phyloP scores from a whole-genome alignment of 2,797 vertebrate species.

The Pelodytes ibericus region DNA sequence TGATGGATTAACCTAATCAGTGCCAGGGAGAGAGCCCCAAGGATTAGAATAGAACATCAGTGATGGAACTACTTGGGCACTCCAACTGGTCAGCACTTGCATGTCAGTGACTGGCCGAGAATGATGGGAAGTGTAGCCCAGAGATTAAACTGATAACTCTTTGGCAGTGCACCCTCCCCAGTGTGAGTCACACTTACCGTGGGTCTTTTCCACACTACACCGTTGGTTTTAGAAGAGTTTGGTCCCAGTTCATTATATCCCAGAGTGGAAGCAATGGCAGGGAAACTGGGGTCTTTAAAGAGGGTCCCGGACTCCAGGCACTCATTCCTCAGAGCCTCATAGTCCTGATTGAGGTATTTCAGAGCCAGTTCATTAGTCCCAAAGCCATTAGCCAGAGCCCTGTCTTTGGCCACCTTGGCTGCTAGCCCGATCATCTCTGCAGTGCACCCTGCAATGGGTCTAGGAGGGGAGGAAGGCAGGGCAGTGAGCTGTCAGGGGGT shows the following conservation, averaged over 20 bases:
- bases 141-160: too few relatives aligned
- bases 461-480: neutral
- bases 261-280: conserved; percentile 75
- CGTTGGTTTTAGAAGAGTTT: conserved; percentile 78
- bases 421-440: conserved; percentile 82
- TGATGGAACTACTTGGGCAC: too few relatives aligned
- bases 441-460: neutral
- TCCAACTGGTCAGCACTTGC: too few relatives aligned
- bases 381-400: conserved; percentile 77
- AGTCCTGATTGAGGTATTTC: conserved; percentile 83
- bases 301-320: conserved; percentile 72
- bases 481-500: neutral
- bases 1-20: too few relatives aligned
- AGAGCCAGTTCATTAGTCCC: conserved; percentile 80
- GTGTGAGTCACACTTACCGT: conserved; percentile 69
- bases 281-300: conserved; percentile 84
- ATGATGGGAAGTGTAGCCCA: too few relatives aligned
- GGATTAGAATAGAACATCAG: too few relatives aligned
- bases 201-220: conserved; percentile 86
- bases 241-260: conserved; percentile 87
- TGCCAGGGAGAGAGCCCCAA: too few relatives aligned
- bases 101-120: too few relatives aligned
- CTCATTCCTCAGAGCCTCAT: conserved; percentile 69
- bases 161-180: neutral
- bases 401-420: conserved; percentile 74